Evolutionary conservation across 23 tunicate genomes (phyloP), one percentile per base, ranked within the genome.

Genomic region (Halocynthia roretzi): DNA sequence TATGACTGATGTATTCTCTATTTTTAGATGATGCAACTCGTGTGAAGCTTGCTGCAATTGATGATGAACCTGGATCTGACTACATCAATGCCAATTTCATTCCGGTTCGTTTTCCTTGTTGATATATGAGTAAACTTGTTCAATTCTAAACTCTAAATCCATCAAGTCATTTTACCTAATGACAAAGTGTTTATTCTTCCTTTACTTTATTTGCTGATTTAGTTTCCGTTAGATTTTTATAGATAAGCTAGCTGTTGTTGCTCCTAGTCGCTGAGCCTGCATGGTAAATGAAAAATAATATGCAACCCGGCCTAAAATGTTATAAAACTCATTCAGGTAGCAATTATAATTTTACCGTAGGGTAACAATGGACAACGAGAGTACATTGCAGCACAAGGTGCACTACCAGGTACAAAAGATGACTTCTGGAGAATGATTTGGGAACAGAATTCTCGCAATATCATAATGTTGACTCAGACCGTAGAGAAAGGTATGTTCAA

Each of bases 361-460:
- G 98, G 98, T 10, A 75, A 76, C 81, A 81, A 73, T 22, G 23
- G 74, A 21, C 52, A 74, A 19, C 73, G 85, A 6, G 99, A 94
- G 80, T 94, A 87, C 60, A 84, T 94, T 54, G 99, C 99, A 22
- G 77, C 99, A 10, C 99, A 94, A 58, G 99, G 99, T 51, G 91
- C 99, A 6, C 77, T 94, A 10, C 99, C 99, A 5, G 87, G 95
- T 22, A 94, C 99, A 7, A 94, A 85, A 73, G 92, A 94, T 17
- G 99, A 94, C 53, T 94, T 94, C 66, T 94, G 99, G 99, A 81
- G 99, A 50, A 83, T 94, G 91, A 69, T 84, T 50, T 94, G 99
- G 99, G 99, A 94, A 64, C 99, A 94, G 55, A 81, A 85, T 52
- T 20, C 75, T 10, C 77, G 83, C 62, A 87, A 80, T 64, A 88